Percentiles rank a stretch among this genome's conserved stretches.
phyloP scores from a whole-genome alignment of 2,888 invertebrate species.

The Erpobdella octoculata region DNA sequence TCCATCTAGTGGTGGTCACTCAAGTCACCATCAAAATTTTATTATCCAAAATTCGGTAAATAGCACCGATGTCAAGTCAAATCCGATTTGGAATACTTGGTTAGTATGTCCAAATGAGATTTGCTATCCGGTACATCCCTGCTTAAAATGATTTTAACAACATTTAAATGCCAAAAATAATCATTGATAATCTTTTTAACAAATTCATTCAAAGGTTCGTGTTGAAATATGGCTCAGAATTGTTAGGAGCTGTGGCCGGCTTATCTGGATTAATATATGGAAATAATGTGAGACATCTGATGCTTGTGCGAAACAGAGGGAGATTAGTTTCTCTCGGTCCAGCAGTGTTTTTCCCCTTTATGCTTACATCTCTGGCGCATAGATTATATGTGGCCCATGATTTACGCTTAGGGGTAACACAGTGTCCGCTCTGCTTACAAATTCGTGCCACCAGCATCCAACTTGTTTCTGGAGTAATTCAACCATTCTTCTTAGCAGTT shows the following conservation, averaged over 20 bases:
- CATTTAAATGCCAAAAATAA: neutral
- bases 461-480: neutral
- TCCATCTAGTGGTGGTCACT: too few relatives aligned
- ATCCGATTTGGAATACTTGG: too few relatives aligned
- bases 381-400: neutral
- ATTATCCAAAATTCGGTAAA: too few relatives aligned
- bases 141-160: neutral
- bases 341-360: neutral
- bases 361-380: neutral
- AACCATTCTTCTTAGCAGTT: constrained; percentile 2
- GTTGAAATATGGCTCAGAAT: neutral
- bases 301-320: neutral
- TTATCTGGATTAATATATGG: neutral
- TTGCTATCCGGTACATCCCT: neutral
- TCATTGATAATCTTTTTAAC: too few relatives aligned
- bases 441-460: neutral
- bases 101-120: too few relatives aligned
- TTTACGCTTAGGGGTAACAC: neutral
- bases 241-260: neutral
- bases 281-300: neutral
- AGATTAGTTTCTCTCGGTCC: neutral
- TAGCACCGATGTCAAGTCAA: too few relatives aligned
- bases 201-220: neutral
- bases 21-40: too few relatives aligned
- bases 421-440: neutral